Evolutionary conservation across 1,140 invertebrate species (phyloP), one percentile per base, ranked within the genome.

Genomic region (Scaptomyza pallida): DNA sequence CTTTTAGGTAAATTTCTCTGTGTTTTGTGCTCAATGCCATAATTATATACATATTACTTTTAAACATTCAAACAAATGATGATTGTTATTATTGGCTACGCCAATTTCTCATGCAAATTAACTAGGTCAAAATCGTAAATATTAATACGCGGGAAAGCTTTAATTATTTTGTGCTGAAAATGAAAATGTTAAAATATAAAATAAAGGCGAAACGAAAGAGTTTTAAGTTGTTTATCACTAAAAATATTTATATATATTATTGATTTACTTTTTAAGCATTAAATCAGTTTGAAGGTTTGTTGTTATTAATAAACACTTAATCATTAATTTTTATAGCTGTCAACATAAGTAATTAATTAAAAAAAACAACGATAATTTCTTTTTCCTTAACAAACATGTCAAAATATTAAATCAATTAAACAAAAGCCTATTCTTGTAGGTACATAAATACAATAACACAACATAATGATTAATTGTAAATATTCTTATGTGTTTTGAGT

Each of bases 391-490:
- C 8, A 37, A 37, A 37, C 33, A 37, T 37, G 33, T n/a, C 33
- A 37, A n/a, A 37, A 37, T 35, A 26, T 30, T 30, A 8, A 30
- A 30, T 9, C 26, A 8, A 30, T 9, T 30, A 37, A 30, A n/a
- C 33, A n/a, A 37, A 37, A 5, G n/a, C 3, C 0, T n/a, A 37
- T 37, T n/a, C 5, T 2, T 37, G 4, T 4, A 37, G n/a, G 8
- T 37, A 37, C 2, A n/a, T 37, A 37, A 2, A 5, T 44, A 15
- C 16, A 44, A 23, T 30, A 62, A 17, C 26, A 15, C 12, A 33
- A 5, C 33, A 30, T 30, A 37, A 37, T 43, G 55, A 67, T 50
- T 59, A 59, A 67, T 59, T 44, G 37, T 37, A 35, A 23, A 33
- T 17, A 41, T 17, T n/a, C 15, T 12, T 2, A n/a, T 57, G 8